Conservation (phyloP, 2,113 vertebrate genomes). For the Thryonomys swinderianus region DNA sequence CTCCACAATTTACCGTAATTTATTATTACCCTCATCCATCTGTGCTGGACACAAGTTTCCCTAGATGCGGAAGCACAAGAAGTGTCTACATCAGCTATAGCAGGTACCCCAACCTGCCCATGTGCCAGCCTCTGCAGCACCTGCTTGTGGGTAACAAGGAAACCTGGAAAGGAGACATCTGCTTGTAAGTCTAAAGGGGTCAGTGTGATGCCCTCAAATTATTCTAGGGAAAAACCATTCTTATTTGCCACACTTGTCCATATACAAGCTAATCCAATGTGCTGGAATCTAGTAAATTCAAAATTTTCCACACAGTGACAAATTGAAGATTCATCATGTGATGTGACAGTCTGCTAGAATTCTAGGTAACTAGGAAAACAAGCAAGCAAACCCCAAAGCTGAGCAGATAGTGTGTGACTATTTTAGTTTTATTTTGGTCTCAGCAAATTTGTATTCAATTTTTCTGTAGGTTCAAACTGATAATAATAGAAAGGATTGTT, state of each 20-base stretch:
- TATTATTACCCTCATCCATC: neutral
- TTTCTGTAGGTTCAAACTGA: neutral
- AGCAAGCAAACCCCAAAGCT: neutral
- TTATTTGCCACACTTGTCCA: neutral
- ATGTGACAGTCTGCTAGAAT: neutral
- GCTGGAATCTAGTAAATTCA: neutral
- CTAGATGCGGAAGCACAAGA: neutral
- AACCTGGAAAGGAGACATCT: neutral
- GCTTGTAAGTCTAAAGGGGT: neutral
- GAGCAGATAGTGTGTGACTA: neutral
- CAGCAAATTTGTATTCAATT: conserved; percentile 10
- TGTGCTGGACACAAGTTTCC: neutral
- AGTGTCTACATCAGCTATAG: neutral
- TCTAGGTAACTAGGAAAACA: neutral
- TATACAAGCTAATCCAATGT: neutral
- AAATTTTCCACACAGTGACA: neutral
- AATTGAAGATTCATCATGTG: neutral
- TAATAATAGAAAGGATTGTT: neutral
- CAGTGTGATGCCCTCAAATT: neutral
- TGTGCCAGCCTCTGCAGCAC: fast-evolving
- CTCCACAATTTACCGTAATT: neutral
- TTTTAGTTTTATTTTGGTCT: neutral
- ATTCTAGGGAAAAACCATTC: neutral
- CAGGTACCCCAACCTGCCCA: neutral
- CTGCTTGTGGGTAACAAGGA: neutral